These are phyloP conservation scores for Trigoniulus corallinus DNA, from an alignment of 1,140 invertebrate genomes.

Conservation along the genomic window DNA sequence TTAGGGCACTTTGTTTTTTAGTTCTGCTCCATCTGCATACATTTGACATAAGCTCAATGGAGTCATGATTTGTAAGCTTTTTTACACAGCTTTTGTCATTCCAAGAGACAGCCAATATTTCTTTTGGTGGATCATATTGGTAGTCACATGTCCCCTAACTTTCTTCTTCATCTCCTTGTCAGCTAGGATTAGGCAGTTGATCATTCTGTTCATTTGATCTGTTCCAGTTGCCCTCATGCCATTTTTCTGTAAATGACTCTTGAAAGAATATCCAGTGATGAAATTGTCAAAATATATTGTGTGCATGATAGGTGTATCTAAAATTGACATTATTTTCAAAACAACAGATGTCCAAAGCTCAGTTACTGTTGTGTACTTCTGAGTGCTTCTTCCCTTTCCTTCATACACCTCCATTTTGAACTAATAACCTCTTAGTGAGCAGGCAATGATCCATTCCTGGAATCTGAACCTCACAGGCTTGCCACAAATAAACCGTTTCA, in stretches of 20 bases:
- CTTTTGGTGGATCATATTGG: background rate
- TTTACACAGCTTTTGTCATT: slow-evolving; percentile 16
- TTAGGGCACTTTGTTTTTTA: slow-evolving; percentile 15
- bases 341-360: too few species aligned
- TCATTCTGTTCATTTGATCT: background rate
- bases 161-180: background rate
- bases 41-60: slow-evolving; percentile 10
- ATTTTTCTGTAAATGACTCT: background rate
- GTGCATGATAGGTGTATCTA: too few species aligned
- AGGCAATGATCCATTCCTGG: slow-evolving; percentile 9
- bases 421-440: background rate
- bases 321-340: too few species aligned
- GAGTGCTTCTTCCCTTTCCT: background rate
- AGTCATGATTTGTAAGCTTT: slow-evolving; percentile 11
- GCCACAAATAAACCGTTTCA: slow-evolving; percentile 14
- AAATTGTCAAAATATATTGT: slow-evolving; percentile 9
- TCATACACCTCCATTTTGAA: too few species aligned
- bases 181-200: background rate
- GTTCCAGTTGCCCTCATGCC: too few species aligned
- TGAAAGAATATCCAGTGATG: background rate
- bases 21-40: slow-evolving; percentile 7
- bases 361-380: too few species aligned
- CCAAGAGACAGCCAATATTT: slow-evolving; percentile 10
- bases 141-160: background rate
- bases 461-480: slow-evolving; percentile 15